Evolutionary conservation across 2,797 vertebrate species (phyloP), one percentile per base, ranked within the genome.

Genomic region (Lemur catta): DNA sequence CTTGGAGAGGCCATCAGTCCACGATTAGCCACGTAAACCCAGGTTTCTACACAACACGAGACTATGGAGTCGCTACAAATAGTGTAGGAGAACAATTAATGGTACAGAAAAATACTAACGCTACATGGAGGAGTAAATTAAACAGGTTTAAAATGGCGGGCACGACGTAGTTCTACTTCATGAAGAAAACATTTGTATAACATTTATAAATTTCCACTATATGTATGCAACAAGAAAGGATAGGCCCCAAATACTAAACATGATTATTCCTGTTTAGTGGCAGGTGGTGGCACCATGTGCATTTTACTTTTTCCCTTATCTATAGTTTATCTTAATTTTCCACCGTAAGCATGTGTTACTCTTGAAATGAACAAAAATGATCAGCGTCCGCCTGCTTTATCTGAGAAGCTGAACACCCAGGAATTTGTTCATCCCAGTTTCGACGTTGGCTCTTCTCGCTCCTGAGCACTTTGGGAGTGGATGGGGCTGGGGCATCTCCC

Each of bases 71-170:
- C 4, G 7, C 20, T 0, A 0, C 2, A 10, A 18, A 2, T 1
- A 14, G 14, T 4, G 61, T 8, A 2, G 50, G 15, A 65, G 61
- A 14, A 2, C 0, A 1, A 8, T 0, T 0, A 12, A 8, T 0
- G 0, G 6, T 14, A 2, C 22, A 33, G 72, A 18, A 35, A 41
- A 76, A 57, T 0, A 26, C 41, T 6, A 0, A 7, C 17, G 48
- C 0, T 5, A 6, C 0, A 4, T 2, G 22, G 57, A 1, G 8
- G 67, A 46, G 46, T 1, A 1, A 13, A 14, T 28, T 7, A 41
- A 17, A 26, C 18, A 26, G 63, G 26, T 18, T 61, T 33, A 2
- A 15, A 18, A 10, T 0, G 12, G 17, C 2, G 6, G 4, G 6
- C 2, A 0, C 0, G 17, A 28, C 4, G 1, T 2, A 10, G 41